Base-by-base conservation (phyloP, 2,888 invertebrate species). In the Gastracanthus pulcherrimus region DNA sequence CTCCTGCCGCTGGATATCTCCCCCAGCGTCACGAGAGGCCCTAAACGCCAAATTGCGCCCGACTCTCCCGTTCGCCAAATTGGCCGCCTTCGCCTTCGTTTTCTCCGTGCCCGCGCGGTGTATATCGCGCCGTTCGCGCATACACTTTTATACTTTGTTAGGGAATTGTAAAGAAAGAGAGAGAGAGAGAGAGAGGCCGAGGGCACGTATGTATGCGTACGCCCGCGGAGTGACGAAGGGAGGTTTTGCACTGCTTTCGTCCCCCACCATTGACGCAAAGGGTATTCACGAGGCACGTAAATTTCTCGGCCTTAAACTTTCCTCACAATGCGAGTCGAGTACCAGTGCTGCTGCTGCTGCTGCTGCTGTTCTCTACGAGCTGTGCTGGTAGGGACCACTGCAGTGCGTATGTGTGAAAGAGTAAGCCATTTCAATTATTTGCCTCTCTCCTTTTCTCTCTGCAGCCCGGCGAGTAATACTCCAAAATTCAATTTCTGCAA, bases 271-370 rank as follows among this genome's bases (percentile, higher is more conserved):
- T n/a, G n/a, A n/a, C n/a, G n/a, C n/a, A n/a, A n/a, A 19, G 19
- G 60, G 77, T 78, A 78, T 78, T 78, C 77, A 71, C 23, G 70
- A 48, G 38, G 38, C 64, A 71, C 71, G 71, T 78, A 71, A 71
- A 78, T 78, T 78, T 71, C 71, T 48, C 51, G 69, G 69, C 60
- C 69, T 70, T 77, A 70, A 77, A 70, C 62, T 70, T 62, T 62
- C 26, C 76, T 77, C 48, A 31, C 60, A 69, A 76, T 69, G 55
- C 58, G 51, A 7, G 11, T 29, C 26, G 48, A n/a, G n/a, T n/a
- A n/a, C n/a, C n/a, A n/a, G n/a, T n/a, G n/a, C 31, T 26, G 19
- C 36, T 45, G 16, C 45, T 34, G 26, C 67, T 51, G 29, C 48
- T 62, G 64, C 48, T 55, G 45, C 45, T 13, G 45, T 16, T 6